Conservation (phyloP, 2,113 vertebrate species). For the Pseudonaja textilis region DNA sequence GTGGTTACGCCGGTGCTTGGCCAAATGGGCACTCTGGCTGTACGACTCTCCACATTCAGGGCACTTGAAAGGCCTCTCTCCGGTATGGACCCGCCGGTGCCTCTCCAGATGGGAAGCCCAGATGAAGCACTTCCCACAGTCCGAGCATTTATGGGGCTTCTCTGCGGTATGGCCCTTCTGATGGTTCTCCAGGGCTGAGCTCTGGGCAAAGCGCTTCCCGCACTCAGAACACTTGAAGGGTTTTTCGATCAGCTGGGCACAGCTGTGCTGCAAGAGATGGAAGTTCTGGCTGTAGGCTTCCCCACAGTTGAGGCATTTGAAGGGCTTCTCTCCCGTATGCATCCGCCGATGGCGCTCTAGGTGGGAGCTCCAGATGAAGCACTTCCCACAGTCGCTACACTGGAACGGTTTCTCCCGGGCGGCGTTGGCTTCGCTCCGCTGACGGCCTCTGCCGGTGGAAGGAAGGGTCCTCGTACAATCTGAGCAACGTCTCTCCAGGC, state of each 20-base stretch:
- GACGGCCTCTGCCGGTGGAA: accelerated
- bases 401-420: conserved; percentile 8
- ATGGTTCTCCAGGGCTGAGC: conserved; percentile 29
- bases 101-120: conserved; percentile 52
- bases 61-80: conserved; percentile 49
- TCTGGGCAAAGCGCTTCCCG: conserved; percentile 35
- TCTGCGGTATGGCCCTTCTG: neutral
- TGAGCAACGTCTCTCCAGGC: neutral
- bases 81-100: conserved; percentile 51
- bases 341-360: conserved; percentile 50
- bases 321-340: conserved; percentile 50
- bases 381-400: conserved; percentile 45
- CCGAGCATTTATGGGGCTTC: conserved; percentile 43
- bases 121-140: conserved; percentile 58
- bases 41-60: conserved; percentile 51
- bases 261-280: conserved; percentile 55
- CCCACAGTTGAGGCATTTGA: conserved; percentile 36
- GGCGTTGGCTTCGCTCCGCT: neutral
- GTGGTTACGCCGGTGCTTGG: conserved; percentile 51
- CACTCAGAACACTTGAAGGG: conserved; percentile 44
- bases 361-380: conserved; percentile 50
- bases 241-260: conserved; percentile 33
- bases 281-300: conserved; percentile 57
- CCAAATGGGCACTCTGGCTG: conserved; percentile 40
- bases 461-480: neutral